Evolutionary conservation across 2,113 vertebrate species (phyloP).

Genomic region (Oxyruncus cristatus): DNA sequence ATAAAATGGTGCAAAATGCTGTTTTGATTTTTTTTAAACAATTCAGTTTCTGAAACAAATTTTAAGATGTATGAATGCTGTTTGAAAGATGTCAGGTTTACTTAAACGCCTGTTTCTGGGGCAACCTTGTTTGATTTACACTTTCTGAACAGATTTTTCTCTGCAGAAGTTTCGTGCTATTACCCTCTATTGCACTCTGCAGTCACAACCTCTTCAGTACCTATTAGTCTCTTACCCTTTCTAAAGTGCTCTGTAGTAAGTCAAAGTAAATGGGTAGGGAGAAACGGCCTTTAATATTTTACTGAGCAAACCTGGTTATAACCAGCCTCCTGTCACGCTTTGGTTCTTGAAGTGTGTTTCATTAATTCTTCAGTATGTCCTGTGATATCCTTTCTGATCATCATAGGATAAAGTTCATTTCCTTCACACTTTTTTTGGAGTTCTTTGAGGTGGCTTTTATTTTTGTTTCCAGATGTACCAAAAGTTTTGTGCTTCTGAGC

Average conservation of each 20-base stretch:
- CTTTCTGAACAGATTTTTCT: constrained; percentile 20
- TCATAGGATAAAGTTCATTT: constrained; percentile 35
- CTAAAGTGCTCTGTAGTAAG: constrained; percentile 13
- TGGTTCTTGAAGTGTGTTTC: constrained; percentile 31
- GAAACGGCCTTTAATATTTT: constrained; percentile 49
- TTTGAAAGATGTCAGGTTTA: background rate
- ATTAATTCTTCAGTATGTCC: constrained; percentile 51
- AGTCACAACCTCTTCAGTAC: background rate
- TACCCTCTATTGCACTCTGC: constrained; percentile 8
- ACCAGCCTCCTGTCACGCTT: background rate
- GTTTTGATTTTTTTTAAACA: background rate
- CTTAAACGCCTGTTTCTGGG: background rate
- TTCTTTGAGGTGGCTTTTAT: constrained; percentile 54
- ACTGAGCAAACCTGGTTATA: constrained; percentile 20
- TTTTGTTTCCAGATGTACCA: constrained; percentile 53
- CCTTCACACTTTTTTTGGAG: constrained; percentile 45
- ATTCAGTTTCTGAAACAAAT: background rate
- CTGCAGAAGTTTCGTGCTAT: background rate
- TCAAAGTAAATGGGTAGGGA: constrained; percentile 33
- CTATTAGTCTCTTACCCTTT: constrained; percentile 18
- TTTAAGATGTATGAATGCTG: background rate
- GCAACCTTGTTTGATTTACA: background rate
- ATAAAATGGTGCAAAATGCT: background rate
- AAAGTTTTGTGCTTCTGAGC: background rate
- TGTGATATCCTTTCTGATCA: constrained; percentile 31